Evolutionary conservation across 2,797 vertebrate genomes (phyloP), one percentile per base, ranked within the genome.

Genomic region (Anguilla anguilla): DNA sequence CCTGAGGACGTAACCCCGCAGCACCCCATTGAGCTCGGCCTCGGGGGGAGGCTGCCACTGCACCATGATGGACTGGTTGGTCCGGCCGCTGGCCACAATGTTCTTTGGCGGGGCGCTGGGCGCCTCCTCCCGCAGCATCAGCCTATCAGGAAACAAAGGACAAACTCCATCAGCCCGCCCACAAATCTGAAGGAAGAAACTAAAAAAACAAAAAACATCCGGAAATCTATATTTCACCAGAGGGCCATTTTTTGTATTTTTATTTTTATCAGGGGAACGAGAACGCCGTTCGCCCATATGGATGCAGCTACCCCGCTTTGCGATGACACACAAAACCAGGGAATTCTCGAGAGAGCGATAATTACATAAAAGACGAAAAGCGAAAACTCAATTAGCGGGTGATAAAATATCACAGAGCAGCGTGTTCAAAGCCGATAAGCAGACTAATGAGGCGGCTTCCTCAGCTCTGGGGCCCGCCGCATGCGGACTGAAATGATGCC

Each of bases 41-140:
- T 99, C 98, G 0, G 98, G 97, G 25, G 98, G 98, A 0, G 98
- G 98, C 89, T 99, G 98, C 98, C 98, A 99, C 93, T 99, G 98
- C 39, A 99, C 98, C 98, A 99, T 99, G 92, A 99, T 99, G 83
- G 98, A 99, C 94, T 99, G 98, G 89, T 99, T 99, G 89, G 98
- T 99, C 31, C 98, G 96, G 3, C 98, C 98, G 3, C 98, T 99
- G 87, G 98, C 98, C 88, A 99, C 98, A 0, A 99, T 98, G 84
- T 99, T 99, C 92, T 99, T 99, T 0, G 98, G 98, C 0, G 98
- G 97, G 0, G 98, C 97, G 9, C 98, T 98, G n/a, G 98, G 98
- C 0, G 98, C 97, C 89, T 99, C 98, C 91, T 99, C 98, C 0
- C 97, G 96, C 2, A 99, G 93, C 97, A 99, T 97, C 92, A 99